phyloP scores from a whole-genome alignment of 2,888 invertebrate species.

The Rhagophthalmus giganteus region DNA sequence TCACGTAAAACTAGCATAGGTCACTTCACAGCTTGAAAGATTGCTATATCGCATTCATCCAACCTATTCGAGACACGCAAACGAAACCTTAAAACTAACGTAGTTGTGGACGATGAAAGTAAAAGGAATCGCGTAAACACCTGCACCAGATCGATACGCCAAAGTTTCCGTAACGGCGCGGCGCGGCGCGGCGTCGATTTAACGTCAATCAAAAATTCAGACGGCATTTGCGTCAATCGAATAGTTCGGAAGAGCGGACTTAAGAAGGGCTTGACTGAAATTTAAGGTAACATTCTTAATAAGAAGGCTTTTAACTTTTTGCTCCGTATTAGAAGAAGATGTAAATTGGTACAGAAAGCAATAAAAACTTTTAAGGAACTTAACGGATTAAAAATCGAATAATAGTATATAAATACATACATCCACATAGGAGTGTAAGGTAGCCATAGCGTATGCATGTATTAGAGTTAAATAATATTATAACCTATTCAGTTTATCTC shows the following conservation, averaged over 20 bases:
- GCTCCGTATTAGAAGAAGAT: conserved; percentile 10
- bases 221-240: conserved; percentile 18
- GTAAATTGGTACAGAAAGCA: conserved; percentile 46
- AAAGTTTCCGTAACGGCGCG: too few species aligned
- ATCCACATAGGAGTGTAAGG: conserved; percentile 40
- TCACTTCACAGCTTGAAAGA: conserved; percentile 35
- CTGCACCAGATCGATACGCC: too few species aligned
- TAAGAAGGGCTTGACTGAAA: conserved; percentile 32
- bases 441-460: conserved; percentile 54
- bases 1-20: conserved; percentile 39
- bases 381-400: conserved; percentile 20
- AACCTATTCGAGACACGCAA: conserved; percentile 32
- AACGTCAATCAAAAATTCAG: conserved; percentile 9
- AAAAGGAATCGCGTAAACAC: conserved; percentile 13
- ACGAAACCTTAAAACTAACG: conserved; percentile 3
- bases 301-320: conserved; percentile 33
- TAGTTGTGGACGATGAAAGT: conserved; percentile 8
- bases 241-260: conserved; percentile 29
- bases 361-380: conserved; percentile 38
- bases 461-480: conserved; percentile 45
- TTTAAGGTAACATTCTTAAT: conserved; percentile 30
- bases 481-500: conserved; percentile 52
- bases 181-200: too few species aligned
- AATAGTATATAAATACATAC: conserved; percentile 36
- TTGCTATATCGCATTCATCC: conserved; percentile 36